Base-by-base conservation (phyloP, 2,113 vertebrate genomes). In the Buteo buteo region DNA sequence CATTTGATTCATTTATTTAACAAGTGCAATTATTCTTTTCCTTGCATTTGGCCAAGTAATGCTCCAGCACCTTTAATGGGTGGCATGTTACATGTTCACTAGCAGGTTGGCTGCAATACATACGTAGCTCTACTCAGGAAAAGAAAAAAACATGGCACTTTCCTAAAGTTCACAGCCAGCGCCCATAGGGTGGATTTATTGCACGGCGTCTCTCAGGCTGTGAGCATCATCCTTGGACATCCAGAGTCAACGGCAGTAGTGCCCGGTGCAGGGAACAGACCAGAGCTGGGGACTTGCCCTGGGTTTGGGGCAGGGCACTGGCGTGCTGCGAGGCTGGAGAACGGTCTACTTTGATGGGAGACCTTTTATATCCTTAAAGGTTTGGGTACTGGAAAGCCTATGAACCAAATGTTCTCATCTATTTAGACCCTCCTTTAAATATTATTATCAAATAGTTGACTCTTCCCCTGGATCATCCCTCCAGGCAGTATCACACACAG, bases 41-140 rank as follows among this genome's bases (percentile, higher is more conserved):
- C 18, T 61, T 88, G 16, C 34, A 9, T 57, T 94, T 69, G 62
- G 7, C 13, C 57, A 88, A 59, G 42, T 28, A 59, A 90, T 1
- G 12, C 7, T 29, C 42, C n/a, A 70, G 4, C 6, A 9, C 6
- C 9, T 42, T 80, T 24, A 38, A 22, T 7, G 36, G 6, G 11
- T 26, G 29, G 3, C 21, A 24, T 3, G 9, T 47, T 34, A 34
- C 31, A 0, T 15, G 14, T 10, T 59, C 38, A 10, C 17, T n/a
- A 4, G 16, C 24, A 54, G 8, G 2, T 3, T 77, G 26, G 16
- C 11, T 47, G 24, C 21, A 61, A 6, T 49, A 34, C 0, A 0
- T 7, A 45, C 10, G 3, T 36, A 50, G 11, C 16, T 62, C 31
- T 67, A 29, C 80, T 72, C 42, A n/a, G 50, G n/a, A 45, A 64